Conservation (phyloP, 2,797 vertebrate genomes). For the Eleutherodactylus coqui region DNA sequence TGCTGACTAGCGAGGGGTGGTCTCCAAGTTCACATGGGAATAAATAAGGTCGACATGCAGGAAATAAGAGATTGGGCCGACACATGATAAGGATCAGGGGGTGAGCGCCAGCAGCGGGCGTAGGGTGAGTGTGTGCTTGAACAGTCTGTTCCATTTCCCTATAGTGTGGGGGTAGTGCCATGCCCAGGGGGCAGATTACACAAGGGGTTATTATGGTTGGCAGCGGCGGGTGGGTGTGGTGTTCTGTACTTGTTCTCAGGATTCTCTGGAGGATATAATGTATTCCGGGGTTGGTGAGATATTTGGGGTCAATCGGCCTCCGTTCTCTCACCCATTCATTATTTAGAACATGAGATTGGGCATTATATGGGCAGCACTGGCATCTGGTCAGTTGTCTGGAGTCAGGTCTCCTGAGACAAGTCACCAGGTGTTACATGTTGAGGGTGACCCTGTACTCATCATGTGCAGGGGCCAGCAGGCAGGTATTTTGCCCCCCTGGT, state of each 20-base stretch:
- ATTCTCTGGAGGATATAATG: neutral
- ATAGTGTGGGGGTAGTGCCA: neutral
- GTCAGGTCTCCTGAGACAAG: too few species aligned
- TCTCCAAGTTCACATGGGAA: neutral
- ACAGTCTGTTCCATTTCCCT: too few species aligned
- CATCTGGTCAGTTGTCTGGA: too few species aligned
- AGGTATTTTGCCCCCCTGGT: too few species aligned
- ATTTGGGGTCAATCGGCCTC: neutral
- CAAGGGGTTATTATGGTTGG: constrained; percentile 4
- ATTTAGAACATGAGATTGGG: too few species aligned
- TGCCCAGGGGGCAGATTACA: neutral
- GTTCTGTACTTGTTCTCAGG: neutral
- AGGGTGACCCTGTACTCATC: too few species aligned
- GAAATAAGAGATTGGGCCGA: neutral
- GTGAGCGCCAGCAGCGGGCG: neutral
- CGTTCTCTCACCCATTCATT: too few species aligned
- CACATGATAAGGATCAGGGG: neutral
- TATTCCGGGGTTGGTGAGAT: neutral
- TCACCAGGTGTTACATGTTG: too few species aligned
- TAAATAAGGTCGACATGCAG: neutral
- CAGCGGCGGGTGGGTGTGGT: neutral
- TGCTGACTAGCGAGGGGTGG: fast-evolving
- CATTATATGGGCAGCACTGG: too few species aligned
- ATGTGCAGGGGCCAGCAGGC: too few species aligned
- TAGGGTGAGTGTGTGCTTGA: neutral